Evolutionary conservation across 2,888 invertebrate species (phyloP).

Genomic region (Lasioglossum oenotherae): DNA sequence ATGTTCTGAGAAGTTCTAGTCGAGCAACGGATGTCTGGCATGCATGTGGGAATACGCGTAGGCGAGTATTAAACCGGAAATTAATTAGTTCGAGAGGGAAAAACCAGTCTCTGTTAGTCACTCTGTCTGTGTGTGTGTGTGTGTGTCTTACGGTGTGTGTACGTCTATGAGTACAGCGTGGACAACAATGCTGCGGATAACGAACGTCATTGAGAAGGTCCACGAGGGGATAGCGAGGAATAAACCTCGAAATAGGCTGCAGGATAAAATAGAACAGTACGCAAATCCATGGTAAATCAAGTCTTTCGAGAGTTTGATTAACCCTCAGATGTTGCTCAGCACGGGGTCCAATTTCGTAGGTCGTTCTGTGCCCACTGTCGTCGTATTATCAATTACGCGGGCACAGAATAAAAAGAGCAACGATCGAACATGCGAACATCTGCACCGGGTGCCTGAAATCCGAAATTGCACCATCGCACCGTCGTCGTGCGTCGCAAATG

Average conservation of each 20-base stretch:
- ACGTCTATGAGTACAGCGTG: not conserved
- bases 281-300: not conserved
- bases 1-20: conserved; percentile 1
- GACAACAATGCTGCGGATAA: conserved; percentile 9
- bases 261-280: not conserved
- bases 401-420: not conserved
- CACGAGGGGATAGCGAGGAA: not conserved
- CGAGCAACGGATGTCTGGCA: not conserved
- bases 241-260: not conserved
- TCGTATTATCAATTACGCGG: conserved; percentile 3
- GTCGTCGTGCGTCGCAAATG: not conserved
- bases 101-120: not conserved
- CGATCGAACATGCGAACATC: not conserved
- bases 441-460: not conserved
- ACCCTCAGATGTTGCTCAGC: conserved; percentile 4
- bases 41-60: conserved; percentile 14
- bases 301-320: conserved; percentile 8
- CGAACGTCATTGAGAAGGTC: not conserved
- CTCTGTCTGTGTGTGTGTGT: not conserved
- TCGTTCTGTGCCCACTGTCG: not conserved
- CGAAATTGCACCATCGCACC: not conserved
- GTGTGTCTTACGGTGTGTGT: not conserved
- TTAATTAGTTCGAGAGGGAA: conserved; percentile 36
- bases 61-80: conserved; percentile 16
- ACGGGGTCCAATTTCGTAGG: conserved; percentile 7